These are phyloP conservation scores for Daboia siamensis DNA, from an alignment of 2,113 vertebrate genomes.

Conservation along the genomic window DNA sequence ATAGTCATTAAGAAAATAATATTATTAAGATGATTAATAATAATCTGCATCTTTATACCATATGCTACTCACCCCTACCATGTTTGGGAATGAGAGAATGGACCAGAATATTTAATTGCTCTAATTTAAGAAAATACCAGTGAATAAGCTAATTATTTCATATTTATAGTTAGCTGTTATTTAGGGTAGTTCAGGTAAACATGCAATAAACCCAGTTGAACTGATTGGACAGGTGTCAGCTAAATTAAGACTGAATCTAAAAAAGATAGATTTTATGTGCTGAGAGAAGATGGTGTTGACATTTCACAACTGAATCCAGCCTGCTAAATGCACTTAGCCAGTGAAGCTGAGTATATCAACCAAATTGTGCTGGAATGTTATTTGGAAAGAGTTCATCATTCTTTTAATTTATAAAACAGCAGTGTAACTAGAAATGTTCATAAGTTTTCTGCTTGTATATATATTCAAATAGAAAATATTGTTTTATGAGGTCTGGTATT, in stretches of 20 bases:
- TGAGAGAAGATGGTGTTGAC: conserved; percentile 43
- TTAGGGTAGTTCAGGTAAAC: conserved; percentile 11
- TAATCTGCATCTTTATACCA: not conserved
- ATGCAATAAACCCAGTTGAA: conserved; percentile 1
- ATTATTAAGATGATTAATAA: not conserved
- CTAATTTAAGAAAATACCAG: conserved; percentile 25
- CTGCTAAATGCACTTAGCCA: conserved; percentile 54
- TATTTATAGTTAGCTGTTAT: conserved; percentile 41
- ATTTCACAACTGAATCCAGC: conserved; percentile 48
- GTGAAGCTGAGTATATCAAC: conserved; percentile 51
- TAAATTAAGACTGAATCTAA: conserved; percentile 38
- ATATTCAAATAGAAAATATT: conserved; percentile 14
- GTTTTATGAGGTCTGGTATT: not conserved
- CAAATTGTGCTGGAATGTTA: conserved; percentile 36
- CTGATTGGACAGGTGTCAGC: conserved; percentile 53
- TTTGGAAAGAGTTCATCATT: conserved; percentile 47
- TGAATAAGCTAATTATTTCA: conserved; percentile 53
- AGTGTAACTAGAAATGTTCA: conserved; percentile 28
- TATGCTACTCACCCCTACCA: not conserved
- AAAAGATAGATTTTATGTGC: conserved; percentile 39
- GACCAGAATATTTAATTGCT: conserved; percentile 19
- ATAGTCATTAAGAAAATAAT: not conserved
- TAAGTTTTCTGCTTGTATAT: conserved; percentile 44
- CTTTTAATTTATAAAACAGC: conserved; percentile 29
- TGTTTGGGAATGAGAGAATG: not conserved